These are phyloP conservation scores for Schizotus pectinicornis DNA, from an alignment of 2,888 invertebrate genomes.

Conservation along the genomic window DNA sequence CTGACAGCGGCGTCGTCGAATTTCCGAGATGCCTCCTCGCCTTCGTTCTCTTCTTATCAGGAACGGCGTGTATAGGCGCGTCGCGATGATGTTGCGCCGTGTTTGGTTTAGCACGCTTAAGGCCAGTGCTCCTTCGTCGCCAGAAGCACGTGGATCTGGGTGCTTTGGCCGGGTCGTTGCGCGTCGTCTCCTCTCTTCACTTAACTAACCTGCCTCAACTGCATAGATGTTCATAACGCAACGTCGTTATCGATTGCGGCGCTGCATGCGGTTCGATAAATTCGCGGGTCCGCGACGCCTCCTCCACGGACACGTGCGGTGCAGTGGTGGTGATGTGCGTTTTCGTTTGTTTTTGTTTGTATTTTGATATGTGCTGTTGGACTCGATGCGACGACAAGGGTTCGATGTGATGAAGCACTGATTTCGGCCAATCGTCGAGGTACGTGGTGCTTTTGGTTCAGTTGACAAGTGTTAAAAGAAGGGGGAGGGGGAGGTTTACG, in stretches of 20 bases:
- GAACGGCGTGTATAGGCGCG: slow-evolving; percentile 27
- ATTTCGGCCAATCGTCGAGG: too few species aligned
- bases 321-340: too few species aligned
- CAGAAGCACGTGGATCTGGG: slow-evolving; percentile 41
- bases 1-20: too few species aligned
- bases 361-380: neutral
- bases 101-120: slow-evolving; percentile 39
- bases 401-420: neutral
- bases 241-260: too few species aligned
- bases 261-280: too few species aligned
- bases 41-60: slow-evolving; percentile 17
- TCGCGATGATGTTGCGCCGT: slow-evolving; percentile 40
- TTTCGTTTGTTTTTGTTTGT: too few species aligned
- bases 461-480: too few species aligned
- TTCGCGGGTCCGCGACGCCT: too few species aligned
- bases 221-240: slow-evolving; percentile 22
- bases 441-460: too few species aligned
- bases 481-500: too few species aligned
- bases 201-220: slow-evolving; percentile 33
- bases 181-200: slow-evolving; percentile 10
- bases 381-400: neutral
- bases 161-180: slow-evolving; percentile 26
- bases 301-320: too few species aligned
- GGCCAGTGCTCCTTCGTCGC: slow-evolving; percentile 44
- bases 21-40: too few species aligned